These are phyloP conservation scores for Chironomus striatipennis DNA, from an alignment of 1,140 invertebrate species.

Conservation along the genomic window DNA sequence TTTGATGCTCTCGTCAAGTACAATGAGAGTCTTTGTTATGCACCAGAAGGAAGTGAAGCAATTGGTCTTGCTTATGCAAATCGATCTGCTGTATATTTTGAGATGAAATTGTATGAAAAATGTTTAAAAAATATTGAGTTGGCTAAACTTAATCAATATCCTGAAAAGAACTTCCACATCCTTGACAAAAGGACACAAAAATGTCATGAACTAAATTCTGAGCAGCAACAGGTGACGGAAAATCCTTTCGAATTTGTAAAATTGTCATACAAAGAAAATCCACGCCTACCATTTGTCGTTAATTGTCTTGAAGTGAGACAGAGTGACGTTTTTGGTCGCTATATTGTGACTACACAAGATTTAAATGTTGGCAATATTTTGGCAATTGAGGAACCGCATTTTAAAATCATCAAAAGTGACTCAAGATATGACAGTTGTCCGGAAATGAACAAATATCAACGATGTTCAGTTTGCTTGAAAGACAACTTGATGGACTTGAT, in stretches of 20 bases:
- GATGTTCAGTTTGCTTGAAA: slow-evolving; percentile 1
- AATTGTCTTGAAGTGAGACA: slow-evolving; percentile 9
- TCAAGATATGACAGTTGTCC: not conserved
- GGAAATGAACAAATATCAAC: not conserved
- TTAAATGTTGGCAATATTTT: slow-evolving; percentile 14
- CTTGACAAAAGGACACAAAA: not conserved
- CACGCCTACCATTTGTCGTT: not conserved
- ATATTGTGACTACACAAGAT: not conserved
- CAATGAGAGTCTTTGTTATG: slow-evolving; percentile 24
- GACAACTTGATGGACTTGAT: slow-evolving; percentile 8
- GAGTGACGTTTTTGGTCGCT: not conserved
- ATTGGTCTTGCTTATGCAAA: slow-evolving; percentile 24
- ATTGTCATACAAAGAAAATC: not conserved
- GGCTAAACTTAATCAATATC: slow-evolving; percentile 5
- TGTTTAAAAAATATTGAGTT: slow-evolving; percentile 24
- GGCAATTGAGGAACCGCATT: not conserved
- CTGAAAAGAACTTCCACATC: not conserved
- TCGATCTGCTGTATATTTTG: slow-evolving; percentile 4
- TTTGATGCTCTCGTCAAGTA: slow-evolving; percentile 18
- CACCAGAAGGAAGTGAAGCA: not conserved
- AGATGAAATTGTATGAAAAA: slow-evolving; percentile 18
- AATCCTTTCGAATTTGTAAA: not conserved
- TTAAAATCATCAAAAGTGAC: slow-evolving; percentile 5
- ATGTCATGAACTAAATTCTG: not conserved
- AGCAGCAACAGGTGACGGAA: not conserved